Conservation (phyloP, 2,113 vertebrate genomes). For the Mesocricetus auratus region DNA sequence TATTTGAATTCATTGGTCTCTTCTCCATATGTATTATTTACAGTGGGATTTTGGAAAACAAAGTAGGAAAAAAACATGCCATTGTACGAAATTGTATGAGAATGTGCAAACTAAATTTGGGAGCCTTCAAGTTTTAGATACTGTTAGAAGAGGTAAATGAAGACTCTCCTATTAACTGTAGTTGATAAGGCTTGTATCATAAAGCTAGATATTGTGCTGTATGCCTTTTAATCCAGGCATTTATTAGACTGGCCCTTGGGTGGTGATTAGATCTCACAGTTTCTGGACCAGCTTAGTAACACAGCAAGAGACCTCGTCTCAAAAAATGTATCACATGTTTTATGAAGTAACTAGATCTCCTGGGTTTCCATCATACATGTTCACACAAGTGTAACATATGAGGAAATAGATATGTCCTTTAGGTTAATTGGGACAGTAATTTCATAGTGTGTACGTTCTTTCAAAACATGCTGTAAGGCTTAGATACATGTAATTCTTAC, state of each 20-base stretch:
- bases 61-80: neutral
- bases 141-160: neutral
- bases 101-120: neutral
- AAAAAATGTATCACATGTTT: neutral
- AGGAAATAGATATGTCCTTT: neutral
- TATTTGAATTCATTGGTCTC: neutral
- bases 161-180: neutral
- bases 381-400: neutral
- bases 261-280: neutral
- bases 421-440: neutral
- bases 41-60: neutral
- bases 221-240: no score
- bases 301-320: neutral
- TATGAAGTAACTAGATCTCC: neutral
- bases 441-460: neutral
- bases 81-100: conserved; percentile 14
- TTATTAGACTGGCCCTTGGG: no score
- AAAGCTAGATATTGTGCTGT: neutral
- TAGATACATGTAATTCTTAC: neutral
- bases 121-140: conserved; percentile 18
- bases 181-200: neutral
- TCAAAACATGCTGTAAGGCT: neutral
- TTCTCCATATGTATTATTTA: conserved; percentile 22
- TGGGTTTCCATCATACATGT: neutral
- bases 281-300: neutral